Percentiles rank a stretch among this genome's conserved stretches.
phyloP scores from a whole-genome alignment of 2,113 vertebrate genomes.

The Trematomus loennbergii region DNA sequence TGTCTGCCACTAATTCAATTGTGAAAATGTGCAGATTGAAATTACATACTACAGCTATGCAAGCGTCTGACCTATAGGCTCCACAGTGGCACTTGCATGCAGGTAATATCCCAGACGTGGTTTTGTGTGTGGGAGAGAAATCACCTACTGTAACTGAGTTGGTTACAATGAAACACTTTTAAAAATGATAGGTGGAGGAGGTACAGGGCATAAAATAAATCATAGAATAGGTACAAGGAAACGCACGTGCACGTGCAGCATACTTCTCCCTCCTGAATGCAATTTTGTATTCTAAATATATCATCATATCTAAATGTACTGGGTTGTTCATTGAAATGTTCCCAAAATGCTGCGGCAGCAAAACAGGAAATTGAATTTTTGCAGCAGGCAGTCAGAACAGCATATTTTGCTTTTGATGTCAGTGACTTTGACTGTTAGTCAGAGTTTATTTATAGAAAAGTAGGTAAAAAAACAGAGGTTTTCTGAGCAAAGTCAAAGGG shows the following conservation, averaged over 20 bases:
- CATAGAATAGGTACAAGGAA: not conserved
- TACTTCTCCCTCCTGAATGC: not conserved
- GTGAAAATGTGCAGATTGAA: constrained; percentile 43
- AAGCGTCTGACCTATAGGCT: constrained; percentile 53
- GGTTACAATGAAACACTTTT: constrained; percentile 25
- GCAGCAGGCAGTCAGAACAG: not conserved
- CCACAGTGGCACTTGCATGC: constrained; percentile 3
- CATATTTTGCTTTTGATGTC: constrained; percentile 2
- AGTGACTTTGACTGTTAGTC: constrained; percentile 16
- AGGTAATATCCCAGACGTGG: constrained; percentile 17
- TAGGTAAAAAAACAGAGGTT: not conserved
- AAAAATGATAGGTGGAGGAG: constrained; percentile 16
- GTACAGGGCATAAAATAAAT: not conserved
- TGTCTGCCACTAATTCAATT: constrained; percentile 60
- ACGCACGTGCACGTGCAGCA: not conserved
- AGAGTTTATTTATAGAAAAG: constrained; percentile 2
- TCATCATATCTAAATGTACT: constrained; percentile 30
- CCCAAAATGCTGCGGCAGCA: constrained; percentile 29
- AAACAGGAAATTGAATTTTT: constrained; percentile 40
- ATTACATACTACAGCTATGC: constrained; percentile 53
- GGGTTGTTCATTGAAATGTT: not conserved
- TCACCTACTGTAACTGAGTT: not conserved
- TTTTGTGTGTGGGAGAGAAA: constrained; percentile 32
- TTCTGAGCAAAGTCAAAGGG: not conserved
- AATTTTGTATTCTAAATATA: constrained; percentile 24